These are phyloP conservation scores for Hipparchia sbordonii DNA, from an alignment of 2,888 invertebrate species.

Conservation along the genomic window DNA sequence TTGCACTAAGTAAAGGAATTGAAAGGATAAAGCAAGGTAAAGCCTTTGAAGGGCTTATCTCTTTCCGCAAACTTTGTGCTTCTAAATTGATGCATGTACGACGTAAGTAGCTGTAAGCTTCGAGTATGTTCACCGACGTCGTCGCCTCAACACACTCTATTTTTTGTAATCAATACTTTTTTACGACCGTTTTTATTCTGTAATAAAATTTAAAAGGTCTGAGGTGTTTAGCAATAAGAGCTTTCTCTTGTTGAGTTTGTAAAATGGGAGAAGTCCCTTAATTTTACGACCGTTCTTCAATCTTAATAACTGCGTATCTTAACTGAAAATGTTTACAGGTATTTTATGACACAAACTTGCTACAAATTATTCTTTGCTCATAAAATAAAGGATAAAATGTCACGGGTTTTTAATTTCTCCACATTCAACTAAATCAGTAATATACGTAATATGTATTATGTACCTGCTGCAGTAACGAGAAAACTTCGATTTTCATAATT, in stretches of 20 bases:
- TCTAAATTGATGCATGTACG: slow-evolving; percentile 17
- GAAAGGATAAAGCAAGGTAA: slow-evolving; percentile 12
- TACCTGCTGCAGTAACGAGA: too few species aligned
- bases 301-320: slow-evolving; percentile 30
- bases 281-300: slow-evolving; percentile 37
- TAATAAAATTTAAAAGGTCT: slow-evolving; percentile 31
- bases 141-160: neutral
- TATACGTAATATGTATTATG: too few species aligned
- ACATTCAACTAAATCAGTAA: too few species aligned
- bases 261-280: slow-evolving; percentile 35
- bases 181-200: slow-evolving; percentile 11
- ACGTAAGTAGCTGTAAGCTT: slow-evolving; percentile 5
- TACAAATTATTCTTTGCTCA: neutral
- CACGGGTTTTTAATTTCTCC: neutral
- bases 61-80: slow-evolving; percentile 8
- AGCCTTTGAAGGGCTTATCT: slow-evolving; percentile 12
- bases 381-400: neutral
- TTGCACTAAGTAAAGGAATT: slow-evolving; percentile 7
- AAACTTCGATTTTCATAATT: too few species aligned
- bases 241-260: slow-evolving; percentile 38
- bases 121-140: neutral
- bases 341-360: slow-evolving; percentile 7
- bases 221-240: slow-evolving; percentile 37
- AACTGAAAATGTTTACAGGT: slow-evolving; percentile 24
- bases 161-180: slow-evolving; percentile 8